Percentiles rank a stretch among this genome's conserved stretches.
phyloP scores from a whole-genome alignment of 2,888 invertebrate species.

The Choreutis nemorana region DNA sequence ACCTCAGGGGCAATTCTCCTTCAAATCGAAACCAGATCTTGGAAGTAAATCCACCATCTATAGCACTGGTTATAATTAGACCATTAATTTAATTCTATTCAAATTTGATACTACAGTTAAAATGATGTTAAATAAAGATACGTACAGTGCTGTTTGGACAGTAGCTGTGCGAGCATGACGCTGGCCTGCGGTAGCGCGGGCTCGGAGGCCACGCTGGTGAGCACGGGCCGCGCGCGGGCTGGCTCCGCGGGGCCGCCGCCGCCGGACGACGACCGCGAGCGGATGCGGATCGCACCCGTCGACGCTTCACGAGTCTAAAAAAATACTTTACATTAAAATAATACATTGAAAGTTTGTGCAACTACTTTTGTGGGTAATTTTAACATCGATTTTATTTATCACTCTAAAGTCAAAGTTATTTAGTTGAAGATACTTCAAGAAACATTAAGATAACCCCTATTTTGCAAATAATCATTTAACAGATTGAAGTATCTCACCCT shows the following conservation, averaged over 20 bases:
- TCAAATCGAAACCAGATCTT: too few relatives aligned
- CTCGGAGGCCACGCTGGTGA: conserved; percentile 79
- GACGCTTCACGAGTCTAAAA: conserved; percentile 37
- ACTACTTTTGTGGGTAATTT: too few relatives aligned
- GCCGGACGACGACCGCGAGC: conserved; percentile 42
- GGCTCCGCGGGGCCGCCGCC: conserved; percentile 63
- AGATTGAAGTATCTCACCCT: conserved; percentile 16
- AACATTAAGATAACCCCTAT: neutral
- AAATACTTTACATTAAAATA: too few relatives aligned
- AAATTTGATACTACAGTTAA: too few relatives aligned
- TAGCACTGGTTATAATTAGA: too few relatives aligned
- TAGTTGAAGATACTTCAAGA: neutral
- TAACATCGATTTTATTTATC: too few relatives aligned
- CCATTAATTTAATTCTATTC: too few relatives aligned
- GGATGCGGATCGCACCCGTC: conserved; percentile 35
- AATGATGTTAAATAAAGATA: too few relatives aligned
- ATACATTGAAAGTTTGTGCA: neutral
- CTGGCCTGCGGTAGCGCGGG: conserved; percentile 75
- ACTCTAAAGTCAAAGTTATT: too few relatives aligned
- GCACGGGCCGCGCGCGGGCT: conserved; percentile 59
- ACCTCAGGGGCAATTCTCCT: too few relatives aligned
- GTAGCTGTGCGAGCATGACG: conserved; percentile 83
- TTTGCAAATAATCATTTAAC: too few relatives aligned
- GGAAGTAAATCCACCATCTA: too few relatives aligned
- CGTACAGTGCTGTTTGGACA: conserved; percentile 73